Percentiles rank a stretch among this genome's conserved stretches.
These are phyloP conservation scores for Harpagifer antarcticus DNA, from an alignment of 2,797 vertebrate genomes.

Conservation along the genomic window DNA sequence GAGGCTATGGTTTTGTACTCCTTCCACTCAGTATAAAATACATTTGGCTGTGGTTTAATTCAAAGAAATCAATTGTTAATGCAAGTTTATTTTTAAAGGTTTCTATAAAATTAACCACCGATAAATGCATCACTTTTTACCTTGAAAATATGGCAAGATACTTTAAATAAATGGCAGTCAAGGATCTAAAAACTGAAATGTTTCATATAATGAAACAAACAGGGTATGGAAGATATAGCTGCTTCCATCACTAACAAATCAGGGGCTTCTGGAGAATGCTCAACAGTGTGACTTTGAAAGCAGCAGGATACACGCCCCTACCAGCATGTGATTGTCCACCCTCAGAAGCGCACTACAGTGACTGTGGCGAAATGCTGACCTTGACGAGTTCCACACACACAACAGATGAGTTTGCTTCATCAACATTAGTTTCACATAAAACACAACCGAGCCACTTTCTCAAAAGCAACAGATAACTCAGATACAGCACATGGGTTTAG, in stretches of 20 bases:
- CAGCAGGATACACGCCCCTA: constrained; percentile 36
- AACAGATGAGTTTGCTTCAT: constrained; percentile 1
- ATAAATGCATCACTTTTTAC: too few species aligned
- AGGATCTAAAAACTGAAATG: background rate
- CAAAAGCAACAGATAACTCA: background rate
- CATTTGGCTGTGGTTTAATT: constrained; percentile 30
- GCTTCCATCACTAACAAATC: constrained; percentile 4
- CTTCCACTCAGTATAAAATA: constrained; percentile 16
- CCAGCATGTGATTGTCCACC: constrained; percentile 37
- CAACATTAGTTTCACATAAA: constrained; percentile 3
- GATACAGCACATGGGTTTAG: background rate
- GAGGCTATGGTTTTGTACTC: constrained; percentile 25
- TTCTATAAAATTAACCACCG: too few species aligned
- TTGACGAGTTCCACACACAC: constrained; percentile 30
- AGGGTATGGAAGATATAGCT: background rate
- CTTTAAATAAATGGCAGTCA: constrained; percentile 5
- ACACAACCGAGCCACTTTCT: background rate
- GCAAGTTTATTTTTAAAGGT: constrained; percentile 8
- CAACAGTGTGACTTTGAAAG: constrained; percentile 38
- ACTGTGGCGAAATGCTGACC: constrained; percentile 34
- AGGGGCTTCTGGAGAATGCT: constrained; percentile 20
- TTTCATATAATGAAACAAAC: background rate
- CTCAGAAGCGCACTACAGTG: constrained; percentile 1
- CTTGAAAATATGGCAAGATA: background rate
- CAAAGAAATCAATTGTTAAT: constrained; percentile 16